These are phyloP conservation scores for Crepidodera aurea DNA, from an alignment of 2,888 invertebrate genomes.

Conservation along the genomic window DNA sequence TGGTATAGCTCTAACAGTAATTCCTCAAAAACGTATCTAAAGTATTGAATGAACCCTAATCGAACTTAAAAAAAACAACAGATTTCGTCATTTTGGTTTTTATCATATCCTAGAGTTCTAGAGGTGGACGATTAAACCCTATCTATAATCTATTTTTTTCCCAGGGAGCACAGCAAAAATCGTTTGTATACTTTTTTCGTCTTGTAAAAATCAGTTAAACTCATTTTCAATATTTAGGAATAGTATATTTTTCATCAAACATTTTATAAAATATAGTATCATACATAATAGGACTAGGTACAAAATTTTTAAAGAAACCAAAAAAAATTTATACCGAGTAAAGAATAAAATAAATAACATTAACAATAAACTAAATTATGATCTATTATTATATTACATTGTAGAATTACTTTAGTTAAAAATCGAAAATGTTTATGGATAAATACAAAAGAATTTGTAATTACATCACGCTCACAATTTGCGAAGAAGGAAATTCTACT, in stretches of 20 bases:
- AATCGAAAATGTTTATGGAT: constrained; percentile 8
- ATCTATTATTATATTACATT: constrained; percentile 18
- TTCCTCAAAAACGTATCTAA: too few relatives aligned
- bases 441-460: constrained; percentile 6
- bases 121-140: too few relatives aligned
- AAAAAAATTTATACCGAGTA: constrained; percentile 28
- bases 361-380: constrained; percentile 27
- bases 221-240: constrained; percentile 19
- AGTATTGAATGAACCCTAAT: too few relatives aligned
- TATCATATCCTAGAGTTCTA: too few relatives aligned
- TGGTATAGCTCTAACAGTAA: too few relatives aligned
- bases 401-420: constrained; percentile 26
- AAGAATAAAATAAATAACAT: constrained; percentile 37
- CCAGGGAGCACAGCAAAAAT: too few relatives aligned
- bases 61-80: too few relatives aligned
- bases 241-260: constrained; percentile 38
- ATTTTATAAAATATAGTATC: constrained; percentile 44
- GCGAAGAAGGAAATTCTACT: neutral
- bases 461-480: neutral
- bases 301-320: constrained; percentile 35
- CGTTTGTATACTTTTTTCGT: too few relatives aligned
- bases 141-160: too few relatives aligned
- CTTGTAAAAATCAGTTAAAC: too few relatives aligned
- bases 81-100: too few relatives aligned
- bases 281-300: constrained; percentile 42